Conservation (phyloP, 2,888 invertebrate species). For the Pyrocoelia pectoralis region DNA sequence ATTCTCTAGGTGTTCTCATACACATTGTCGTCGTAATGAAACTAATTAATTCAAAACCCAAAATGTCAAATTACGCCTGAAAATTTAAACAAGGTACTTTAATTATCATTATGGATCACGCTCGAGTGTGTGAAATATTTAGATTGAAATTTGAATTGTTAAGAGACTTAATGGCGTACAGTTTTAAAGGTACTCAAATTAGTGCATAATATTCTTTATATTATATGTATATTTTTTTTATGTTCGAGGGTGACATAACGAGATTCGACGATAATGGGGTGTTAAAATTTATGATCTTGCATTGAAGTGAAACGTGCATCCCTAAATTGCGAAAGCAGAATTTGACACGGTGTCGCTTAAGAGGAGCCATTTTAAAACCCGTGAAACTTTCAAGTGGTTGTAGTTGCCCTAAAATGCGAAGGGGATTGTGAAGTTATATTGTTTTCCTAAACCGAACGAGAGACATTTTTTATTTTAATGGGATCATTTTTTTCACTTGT, state of each 20-base stretch:
- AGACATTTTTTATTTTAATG: conserved; percentile 1
- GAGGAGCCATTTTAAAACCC: conserved; percentile 17
- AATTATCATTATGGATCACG: background rate
- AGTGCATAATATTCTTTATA: background rate
- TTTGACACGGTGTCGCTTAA: conserved; percentile 22
- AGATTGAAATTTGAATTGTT: background rate
- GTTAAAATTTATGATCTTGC: conserved; percentile 24
- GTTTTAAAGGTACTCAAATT: background rate
- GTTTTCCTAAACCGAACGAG: background rate
- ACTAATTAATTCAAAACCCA: conserved; percentile 8
- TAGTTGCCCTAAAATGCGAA: background rate
- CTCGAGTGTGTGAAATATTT: background rate
- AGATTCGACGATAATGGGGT: conserved; percentile 22
- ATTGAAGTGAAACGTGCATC: conserved; percentile 11
- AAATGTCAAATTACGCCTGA: background rate
- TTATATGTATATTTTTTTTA: too few species aligned
- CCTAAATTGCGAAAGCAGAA: conserved; percentile 20
- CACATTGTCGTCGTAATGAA: background rate
- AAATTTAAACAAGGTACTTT: background rate
- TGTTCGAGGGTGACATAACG: conserved; percentile 8
- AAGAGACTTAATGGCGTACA: background rate
- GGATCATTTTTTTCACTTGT: background rate
- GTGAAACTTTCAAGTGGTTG: conserved; percentile 20
- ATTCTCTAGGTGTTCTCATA: background rate
- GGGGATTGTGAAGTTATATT: conserved; percentile 5